Percentiles rank a stretch among this genome's conserved stretches.
These are phyloP conservation scores for Papilio polyxenes DNA, from an alignment of 1,140 invertebrate genomes.

Conservation along the genomic window DNA sequence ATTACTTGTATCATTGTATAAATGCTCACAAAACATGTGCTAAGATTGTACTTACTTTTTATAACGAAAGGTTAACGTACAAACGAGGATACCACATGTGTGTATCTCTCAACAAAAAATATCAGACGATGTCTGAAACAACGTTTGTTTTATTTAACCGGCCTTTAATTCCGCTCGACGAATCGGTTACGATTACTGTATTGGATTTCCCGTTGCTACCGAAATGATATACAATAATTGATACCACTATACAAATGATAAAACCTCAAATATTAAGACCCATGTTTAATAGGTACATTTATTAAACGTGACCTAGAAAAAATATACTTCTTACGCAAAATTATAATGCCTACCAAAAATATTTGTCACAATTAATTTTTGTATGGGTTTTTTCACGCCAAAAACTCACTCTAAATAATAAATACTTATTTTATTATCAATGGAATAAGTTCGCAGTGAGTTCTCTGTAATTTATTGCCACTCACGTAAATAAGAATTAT, in stretches of 20 bases:
- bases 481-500: not conserved
- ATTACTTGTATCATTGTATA: not conserved
- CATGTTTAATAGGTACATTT: too few relatives aligned
- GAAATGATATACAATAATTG: not conserved
- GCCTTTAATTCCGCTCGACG: not conserved
- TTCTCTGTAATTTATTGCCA: not conserved
- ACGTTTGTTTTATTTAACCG: not conserved
- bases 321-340: too few relatives aligned
- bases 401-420: too few relatives aligned
- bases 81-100: conserved; percentile 19
- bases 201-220: conserved; percentile 7
- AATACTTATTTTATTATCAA: not conserved
- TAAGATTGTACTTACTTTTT: conserved; percentile 7
- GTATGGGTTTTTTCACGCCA: too few relatives aligned
- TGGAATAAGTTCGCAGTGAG: not conserved
- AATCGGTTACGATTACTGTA: conserved; percentile 6
- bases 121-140: conserved; percentile 1
- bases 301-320: too few relatives aligned
- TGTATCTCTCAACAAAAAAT: conserved; percentile 14
- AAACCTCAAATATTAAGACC: not conserved
- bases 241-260: not conserved
- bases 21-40: conserved; percentile 5
- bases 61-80: conserved; percentile 24
- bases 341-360: too few relatives aligned
- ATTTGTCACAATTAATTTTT: too few relatives aligned